phyloP scores from a whole-genome alignment of 2,888 invertebrate genomes.

The Sepioteuthis lessoniana region DNA sequence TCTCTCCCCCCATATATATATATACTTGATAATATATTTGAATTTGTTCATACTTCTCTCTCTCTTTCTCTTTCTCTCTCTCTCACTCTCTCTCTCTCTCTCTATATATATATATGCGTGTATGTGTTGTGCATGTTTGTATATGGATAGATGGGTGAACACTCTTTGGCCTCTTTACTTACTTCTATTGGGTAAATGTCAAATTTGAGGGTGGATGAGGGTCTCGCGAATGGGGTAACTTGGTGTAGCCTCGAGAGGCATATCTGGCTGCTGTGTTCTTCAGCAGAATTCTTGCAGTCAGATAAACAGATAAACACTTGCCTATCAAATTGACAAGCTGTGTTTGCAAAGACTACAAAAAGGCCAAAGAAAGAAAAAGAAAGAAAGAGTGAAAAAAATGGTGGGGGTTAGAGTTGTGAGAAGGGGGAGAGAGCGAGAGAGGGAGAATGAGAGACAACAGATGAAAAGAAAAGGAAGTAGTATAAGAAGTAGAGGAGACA shows the following conservation, averaged over 20 bases:
- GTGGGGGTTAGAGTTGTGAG: no score
- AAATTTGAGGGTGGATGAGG: not conserved
- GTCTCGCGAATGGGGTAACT: not conserved
- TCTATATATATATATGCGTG: no score
- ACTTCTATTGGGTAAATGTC: not conserved
- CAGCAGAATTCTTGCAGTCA: not conserved
- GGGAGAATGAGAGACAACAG: not conserved
- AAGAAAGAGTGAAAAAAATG: not conserved
- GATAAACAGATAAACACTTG: constrained; percentile 34
- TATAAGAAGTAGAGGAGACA: not conserved
- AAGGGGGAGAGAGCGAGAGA: no score
- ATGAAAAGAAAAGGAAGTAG: not conserved
- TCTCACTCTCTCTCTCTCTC: no score
- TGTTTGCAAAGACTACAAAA: not conserved
- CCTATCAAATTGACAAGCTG: constrained; percentile 21
- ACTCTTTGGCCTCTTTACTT: not conserved
- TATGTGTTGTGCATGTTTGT: no score
- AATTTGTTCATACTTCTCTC: no score
- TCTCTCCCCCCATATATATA: no score
- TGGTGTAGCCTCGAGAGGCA: not conserved
- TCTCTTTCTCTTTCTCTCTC: no score
- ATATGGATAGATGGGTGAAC: no score
- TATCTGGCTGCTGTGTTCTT: constrained; percentile 24
- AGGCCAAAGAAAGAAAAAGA: not conserved
- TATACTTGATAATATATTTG: no score